Conservation (phyloP, 2,113 vertebrate species). For the Pavo muticus region DNA sequence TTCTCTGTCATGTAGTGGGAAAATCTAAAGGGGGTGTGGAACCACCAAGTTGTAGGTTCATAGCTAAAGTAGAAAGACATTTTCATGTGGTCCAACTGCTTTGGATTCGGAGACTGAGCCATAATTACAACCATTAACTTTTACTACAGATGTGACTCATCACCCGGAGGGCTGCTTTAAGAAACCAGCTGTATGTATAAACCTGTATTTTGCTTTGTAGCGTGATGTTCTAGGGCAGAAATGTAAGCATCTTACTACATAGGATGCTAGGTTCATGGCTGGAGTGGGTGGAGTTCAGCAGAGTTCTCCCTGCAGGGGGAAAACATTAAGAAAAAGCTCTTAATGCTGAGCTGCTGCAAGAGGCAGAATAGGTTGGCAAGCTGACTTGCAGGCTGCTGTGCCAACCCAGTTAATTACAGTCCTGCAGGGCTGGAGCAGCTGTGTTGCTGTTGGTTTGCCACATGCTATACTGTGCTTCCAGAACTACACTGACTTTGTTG, state of each 20-base stretch:
- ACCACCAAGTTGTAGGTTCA: neutral
- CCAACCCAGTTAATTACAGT: neutral
- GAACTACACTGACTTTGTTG: fast-evolving
- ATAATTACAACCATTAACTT: neutral
- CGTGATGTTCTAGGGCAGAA: neutral
- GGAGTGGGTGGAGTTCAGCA: neutral
- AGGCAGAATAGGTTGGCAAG: neutral
- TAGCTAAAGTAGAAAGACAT: constrained; percentile 7
- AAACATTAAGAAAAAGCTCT: neutral
- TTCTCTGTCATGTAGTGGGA: neutral
- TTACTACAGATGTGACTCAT: constrained; percentile 14
- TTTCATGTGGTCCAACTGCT: constrained; percentile 40
- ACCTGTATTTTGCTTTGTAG: constrained; percentile 15
- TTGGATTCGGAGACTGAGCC: neutral
- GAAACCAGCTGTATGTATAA: neutral
- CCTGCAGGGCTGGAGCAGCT: neutral
- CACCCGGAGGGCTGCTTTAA: neutral
- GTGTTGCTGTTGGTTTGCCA: neutral
- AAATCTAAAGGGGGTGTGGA: constrained; percentile 4
- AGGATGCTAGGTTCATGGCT: neutral
- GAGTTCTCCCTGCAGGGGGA: constrained; percentile 27
- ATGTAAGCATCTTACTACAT: constrained; percentile 1
- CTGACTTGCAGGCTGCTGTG: neutral
- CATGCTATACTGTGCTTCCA: neutral
- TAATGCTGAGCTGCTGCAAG: neutral